Conservation (phyloP, 2,888 invertebrate genomes). For the Ophion slaviceki region DNA sequence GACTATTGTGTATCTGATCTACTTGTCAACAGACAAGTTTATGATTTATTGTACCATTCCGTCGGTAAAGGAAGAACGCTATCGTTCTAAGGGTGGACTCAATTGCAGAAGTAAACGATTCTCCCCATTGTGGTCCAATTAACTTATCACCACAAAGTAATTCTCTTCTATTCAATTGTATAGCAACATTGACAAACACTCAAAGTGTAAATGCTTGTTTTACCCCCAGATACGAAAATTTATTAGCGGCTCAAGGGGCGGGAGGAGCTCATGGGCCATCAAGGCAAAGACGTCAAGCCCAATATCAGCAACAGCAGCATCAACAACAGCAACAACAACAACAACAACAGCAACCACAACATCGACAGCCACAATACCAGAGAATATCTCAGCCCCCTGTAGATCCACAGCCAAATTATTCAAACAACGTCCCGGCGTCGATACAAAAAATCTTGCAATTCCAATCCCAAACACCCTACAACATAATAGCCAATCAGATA, state of each 20-base stretch:
- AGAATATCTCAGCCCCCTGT: slow-evolving; percentile 70
- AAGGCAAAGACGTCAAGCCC: slow-evolving; percentile 68
- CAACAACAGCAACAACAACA: slow-evolving; percentile 53
- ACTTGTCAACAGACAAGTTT: no score
- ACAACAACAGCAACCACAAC: slow-evolving; percentile 52
- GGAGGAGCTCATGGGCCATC: slow-evolving; percentile 54
- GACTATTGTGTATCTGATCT: no score
- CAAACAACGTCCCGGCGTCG: slow-evolving; percentile 65
- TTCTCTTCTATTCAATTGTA: background rate
- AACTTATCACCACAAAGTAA: background rate
- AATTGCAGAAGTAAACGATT: no score
- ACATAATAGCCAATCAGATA: slow-evolving; percentile 80
- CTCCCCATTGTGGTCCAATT: no score
- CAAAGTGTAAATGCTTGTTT: background rate
- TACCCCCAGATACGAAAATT: slow-evolving; percentile 70
- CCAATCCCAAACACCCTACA: slow-evolving; percentile 72
- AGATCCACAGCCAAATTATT: slow-evolving; percentile 69
- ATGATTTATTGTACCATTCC: no score
- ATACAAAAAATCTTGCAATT: slow-evolving; percentile 70
- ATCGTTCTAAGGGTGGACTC: no score
- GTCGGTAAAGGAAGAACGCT: no score
- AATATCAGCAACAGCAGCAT: slow-evolving; percentile 58
- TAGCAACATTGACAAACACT: background rate
- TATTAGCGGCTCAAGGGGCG: slow-evolving; percentile 67
- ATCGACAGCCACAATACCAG: slow-evolving; percentile 66